Evolutionary conservation across 2,888 invertebrate species (phyloP).

Genomic region (Heliconius cydno): DNA sequence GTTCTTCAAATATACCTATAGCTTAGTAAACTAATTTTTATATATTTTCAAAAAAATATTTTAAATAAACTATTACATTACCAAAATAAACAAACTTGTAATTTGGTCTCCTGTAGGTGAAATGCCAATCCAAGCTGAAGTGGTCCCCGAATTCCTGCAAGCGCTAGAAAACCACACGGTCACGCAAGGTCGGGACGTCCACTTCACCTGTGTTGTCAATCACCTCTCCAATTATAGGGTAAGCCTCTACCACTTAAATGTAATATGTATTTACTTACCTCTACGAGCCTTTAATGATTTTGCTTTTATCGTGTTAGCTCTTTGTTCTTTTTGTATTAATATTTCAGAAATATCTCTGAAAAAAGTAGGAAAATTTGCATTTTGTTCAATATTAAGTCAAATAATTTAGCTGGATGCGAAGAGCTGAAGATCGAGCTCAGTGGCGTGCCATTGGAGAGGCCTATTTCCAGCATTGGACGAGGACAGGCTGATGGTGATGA

Average conservation of each 20-base stretch:
- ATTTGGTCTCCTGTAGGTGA: constrained; percentile 81
- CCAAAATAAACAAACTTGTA: background rate
- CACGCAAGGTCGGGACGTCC: constrained; percentile 93
- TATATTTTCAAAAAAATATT: too few relatives aligned
- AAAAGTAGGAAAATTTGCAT: too few relatives aligned
- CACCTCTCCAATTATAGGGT: constrained; percentile 94
- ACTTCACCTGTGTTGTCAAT: constrained; percentile 95
- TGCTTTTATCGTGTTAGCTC: background rate
- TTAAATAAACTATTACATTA: background rate
- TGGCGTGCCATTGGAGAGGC: too few relatives aligned
- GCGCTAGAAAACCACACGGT: constrained; percentile 94
- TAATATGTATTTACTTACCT: constrained; percentile 18
- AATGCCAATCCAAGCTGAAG: constrained; percentile 85
- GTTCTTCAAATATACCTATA: too few relatives aligned
- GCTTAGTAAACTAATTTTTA: too few relatives aligned
- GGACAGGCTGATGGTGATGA: too few relatives aligned
- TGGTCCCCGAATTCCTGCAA: constrained; percentile 91
- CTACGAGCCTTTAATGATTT: constrained; percentile 22
- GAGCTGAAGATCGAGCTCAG: too few relatives aligned
- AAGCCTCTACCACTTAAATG: constrained; percentile 53
- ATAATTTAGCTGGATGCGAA: too few relatives aligned
- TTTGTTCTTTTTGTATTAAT: constrained; percentile 1
- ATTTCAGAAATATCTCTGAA: background rate
- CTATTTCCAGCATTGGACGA: too few relatives aligned
- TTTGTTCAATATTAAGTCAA: too few relatives aligned